Base-by-base conservation (phyloP, 92 coral and sea anemone genomes). In the Montipora capitata region DNA sequence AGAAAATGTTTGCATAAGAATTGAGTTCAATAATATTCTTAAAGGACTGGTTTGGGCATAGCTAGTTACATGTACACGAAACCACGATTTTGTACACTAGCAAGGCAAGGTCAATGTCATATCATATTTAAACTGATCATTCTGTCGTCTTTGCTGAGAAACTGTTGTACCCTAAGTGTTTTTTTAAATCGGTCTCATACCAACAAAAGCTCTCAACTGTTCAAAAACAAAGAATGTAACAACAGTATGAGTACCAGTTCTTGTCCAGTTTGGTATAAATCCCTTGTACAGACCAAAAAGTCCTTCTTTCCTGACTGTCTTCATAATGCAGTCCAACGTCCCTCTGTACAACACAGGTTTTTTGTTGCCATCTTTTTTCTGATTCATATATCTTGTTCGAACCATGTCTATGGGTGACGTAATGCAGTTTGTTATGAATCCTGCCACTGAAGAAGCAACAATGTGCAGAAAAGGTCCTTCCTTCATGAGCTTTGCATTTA, bases 221-320 rank as follows among this genome's bases (percentile, higher is more conserved):
- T 97, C 99, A 96, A 94, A 97, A 42, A 97, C 96, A 89, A 96
- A 94, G 87, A 97, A 97, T 48, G 96, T 97, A n/a, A 96, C 90
- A 18, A 97, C 91, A 17, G 99, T 97, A 72, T 97, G 99, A n/a
- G 96, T 79, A 1, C 99, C 99, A 77, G 98, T 93, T 80, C 99
- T 94, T 15, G 96, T 91, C 99, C 99, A 97, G 88, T 96, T 97
- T 14, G 99, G 99, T 13, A 97, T 75, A 85, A 97, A 97, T 13
- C 99, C 99, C 84, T 97, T 97, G 89, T 97, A 97, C 51, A 97
- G 89, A 2, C 99, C 98, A 68, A 97, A 69, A 7, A 94, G 62
- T 35, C 99, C 99, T 65, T 97, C 99, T 56, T 94, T 90, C 49
- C 89, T 86, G 11, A 94, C 94, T 8, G 99, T 96, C 82, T 97